These are phyloP conservation scores for Astropecten irregularis DNA, from an alignment of 53 echinoderm and acorn worm species.

Conservation along the genomic window DNA sequence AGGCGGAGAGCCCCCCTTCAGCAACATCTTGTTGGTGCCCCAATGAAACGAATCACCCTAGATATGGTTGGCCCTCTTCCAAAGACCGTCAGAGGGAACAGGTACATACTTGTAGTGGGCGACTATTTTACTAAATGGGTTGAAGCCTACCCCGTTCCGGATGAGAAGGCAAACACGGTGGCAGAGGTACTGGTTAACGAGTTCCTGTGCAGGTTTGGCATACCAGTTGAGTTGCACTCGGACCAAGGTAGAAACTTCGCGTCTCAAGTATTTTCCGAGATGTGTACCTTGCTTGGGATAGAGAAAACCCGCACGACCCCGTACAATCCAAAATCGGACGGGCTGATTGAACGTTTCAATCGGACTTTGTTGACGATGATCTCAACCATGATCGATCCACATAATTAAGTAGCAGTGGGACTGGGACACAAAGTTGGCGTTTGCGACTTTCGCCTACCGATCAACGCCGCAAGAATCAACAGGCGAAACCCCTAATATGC, in stretches of 20 bases:
- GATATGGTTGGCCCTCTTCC: conserved; percentile 3
- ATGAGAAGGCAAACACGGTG: conserved; percentile 17
- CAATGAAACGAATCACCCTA: neutral
- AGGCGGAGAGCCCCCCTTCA: neutral
- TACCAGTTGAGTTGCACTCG: neutral
- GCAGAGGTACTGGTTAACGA: neutral
- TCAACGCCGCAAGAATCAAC: conserved; percentile 36
- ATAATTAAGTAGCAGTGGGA: conserved; percentile 35
- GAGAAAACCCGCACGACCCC: conserved; percentile 12
- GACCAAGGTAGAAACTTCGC: neutral
- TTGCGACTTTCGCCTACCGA: conserved; percentile 39
- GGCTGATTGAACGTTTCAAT: conserved; percentile 45
- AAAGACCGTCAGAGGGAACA: neutral
- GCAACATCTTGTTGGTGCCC: neutral
- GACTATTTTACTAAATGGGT: neutral
- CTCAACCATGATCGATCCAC: conserved; percentile 36
- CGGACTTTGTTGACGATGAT: conserved; percentile 35
- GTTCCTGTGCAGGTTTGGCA: neutral
- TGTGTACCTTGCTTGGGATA: neutral
- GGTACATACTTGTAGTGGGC: too few relatives aligned
- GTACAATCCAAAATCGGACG: conserved; percentile 46
- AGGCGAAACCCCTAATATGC: conserved; percentile 31
- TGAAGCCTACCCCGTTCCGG: conserved; percentile 5
- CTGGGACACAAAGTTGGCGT: conserved; percentile 16
- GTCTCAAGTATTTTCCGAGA: neutral